Evolutionary conservation across 2,888 invertebrate species (phyloP).

Genomic region (Polyploca ridens): DNA sequence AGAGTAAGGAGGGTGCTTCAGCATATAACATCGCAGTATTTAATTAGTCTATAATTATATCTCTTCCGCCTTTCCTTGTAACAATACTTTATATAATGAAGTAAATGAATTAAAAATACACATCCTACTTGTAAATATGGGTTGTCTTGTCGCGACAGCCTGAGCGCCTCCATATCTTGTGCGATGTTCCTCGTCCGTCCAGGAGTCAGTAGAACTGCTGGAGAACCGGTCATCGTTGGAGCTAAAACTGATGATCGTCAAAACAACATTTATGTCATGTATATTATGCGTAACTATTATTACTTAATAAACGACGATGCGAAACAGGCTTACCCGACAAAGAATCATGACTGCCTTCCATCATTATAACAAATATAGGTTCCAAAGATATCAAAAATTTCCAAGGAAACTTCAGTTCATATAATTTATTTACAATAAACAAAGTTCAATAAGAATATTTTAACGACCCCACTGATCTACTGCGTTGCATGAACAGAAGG

Average conservation of each 20-base stretch:
- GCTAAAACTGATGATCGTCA: conserved; percentile 57
- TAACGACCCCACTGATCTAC: background rate
- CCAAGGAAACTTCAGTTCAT: background rate
- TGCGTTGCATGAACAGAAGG: background rate
- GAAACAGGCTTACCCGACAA: conserved; percentile 61
- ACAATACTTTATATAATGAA: conserved; percentile 4
- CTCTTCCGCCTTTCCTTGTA: conserved; percentile 7
- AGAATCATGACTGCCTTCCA: conserved; percentile 76
- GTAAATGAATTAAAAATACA: background rate
- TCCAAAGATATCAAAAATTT: background rate
- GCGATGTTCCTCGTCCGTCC: conserved; percentile 91
- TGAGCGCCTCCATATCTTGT: conserved; percentile 93
- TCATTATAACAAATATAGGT: conserved; percentile 40
- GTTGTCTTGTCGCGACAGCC: conserved; percentile 93
- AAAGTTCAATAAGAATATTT: conserved; percentile 8
- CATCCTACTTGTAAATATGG: conserved; percentile 89
- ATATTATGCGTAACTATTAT: background rate
- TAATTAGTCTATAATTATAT: background rate
- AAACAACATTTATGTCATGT: conserved; percentile 24
- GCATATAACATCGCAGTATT: background rate
- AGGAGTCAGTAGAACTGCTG: conserved; percentile 88
- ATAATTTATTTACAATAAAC: background rate
- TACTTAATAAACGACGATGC: background rate
- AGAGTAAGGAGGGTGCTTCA: too few species aligned
- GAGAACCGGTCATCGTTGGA: conserved; percentile 64